Base-by-base conservation (phyloP, 2,113 vertebrate genomes). In the Microtus richardsoni region DNA sequence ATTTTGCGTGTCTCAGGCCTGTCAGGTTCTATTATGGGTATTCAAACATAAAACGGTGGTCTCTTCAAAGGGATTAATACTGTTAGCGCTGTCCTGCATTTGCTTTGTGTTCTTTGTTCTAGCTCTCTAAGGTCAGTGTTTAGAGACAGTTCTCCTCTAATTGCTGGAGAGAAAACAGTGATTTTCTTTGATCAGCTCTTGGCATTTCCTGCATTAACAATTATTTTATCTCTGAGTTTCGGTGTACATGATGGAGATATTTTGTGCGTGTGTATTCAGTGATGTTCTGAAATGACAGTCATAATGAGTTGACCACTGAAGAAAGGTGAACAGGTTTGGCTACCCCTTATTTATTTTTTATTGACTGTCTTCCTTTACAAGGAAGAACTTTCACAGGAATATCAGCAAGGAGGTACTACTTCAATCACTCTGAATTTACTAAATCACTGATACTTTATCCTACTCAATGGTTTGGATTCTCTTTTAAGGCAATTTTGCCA, bases 401-500 rank as follows among this genome's bases (percentile, higher is more conserved):
- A 26, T 9, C 19, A 83, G 36, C 36, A 89, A 22, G 24, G 12
- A 39, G 47, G 7, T 39, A 78, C 16, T 52, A 94, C 79, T n/a
- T 79, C 10, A 39, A 30, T 71, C 49, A 74, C 30, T 84, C 78
- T 78, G 75, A 74, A 93, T 86, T 93, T 77, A 68, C 84, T 88
- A 44, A 60, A 3, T 5, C 41, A 80, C 89, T 92, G 80, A 93
- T 93, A n/a, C n/a, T n/a, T n/a, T n/a, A 22, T 93, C 80, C 36
- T 78, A 24, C 33, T 88, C 24, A 9, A 66, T 12, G 93, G 36
- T 82, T 93, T 39, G 89, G 78, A 60, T 73, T 77, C 90, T 33
- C 16, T 84, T 93, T 94, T 93, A 62, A 89, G 22, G 1, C 30
- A 91, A 22, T 79, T 97, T 93, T 93, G 41, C 44, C 77, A 88